phyloP scores from a whole-genome alignment of 2,888 invertebrate species.

The Latrodectus elegans region DNA sequence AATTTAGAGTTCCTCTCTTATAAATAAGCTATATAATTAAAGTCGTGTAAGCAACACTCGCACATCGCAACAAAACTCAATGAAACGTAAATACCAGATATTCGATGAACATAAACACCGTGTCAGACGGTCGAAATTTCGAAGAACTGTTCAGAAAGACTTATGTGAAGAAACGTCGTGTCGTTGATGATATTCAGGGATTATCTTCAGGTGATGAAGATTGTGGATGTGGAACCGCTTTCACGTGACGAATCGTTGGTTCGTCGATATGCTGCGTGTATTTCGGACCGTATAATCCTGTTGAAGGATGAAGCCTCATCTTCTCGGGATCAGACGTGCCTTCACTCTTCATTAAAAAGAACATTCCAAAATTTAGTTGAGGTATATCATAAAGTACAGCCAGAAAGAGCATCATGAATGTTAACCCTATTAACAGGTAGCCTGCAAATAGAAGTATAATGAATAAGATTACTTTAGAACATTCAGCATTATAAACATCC shows the following conservation, averaged over 20 bases:
- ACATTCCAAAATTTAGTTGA: conserved; percentile 86
- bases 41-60: background rate
- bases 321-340: conserved; percentile 72
- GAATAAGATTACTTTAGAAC: background rate
- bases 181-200: conserved; percentile 26
- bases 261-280: conserved; percentile 69
- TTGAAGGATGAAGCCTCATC: conserved; percentile 66
- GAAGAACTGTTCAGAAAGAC: background rate
- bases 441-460: conserved; percentile 77
- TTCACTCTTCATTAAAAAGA: conserved; percentile 82
- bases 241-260: conserved; percentile 68
- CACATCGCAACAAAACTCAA: background rate
- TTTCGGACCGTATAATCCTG: conserved; percentile 67
- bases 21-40: background rate
- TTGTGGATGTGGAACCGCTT: conserved; percentile 68
- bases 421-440: conserved; percentile 86
- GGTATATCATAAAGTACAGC: conserved; percentile 92
- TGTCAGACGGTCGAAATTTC: background rate
- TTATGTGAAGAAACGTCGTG: background rate
- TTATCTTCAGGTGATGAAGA: conserved; percentile 70
- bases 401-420: conserved; percentile 88
- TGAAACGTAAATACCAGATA: background rate
- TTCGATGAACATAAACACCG: background rate
- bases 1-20: background rate
- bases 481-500: background rate